Base-by-base conservation (phyloP, 64 coral and sea anemone species). In the Montipora efflorescens region DNA sequence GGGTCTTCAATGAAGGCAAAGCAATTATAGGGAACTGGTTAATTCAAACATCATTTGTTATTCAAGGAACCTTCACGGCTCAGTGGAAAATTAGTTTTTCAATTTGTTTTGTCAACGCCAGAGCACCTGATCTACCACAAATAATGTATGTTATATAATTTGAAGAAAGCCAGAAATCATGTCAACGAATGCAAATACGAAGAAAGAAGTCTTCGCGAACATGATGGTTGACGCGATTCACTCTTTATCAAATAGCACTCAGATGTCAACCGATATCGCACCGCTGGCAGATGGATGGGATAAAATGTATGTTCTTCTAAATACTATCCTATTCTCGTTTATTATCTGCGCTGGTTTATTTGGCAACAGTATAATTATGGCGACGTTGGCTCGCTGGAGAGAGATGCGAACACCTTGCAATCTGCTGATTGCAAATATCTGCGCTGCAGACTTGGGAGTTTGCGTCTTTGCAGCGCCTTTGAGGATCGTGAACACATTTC, bases 351-450 rank as follows among this genome's bases (percentile, higher is more conserved):
- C 59, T 20, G 95, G 95, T 44, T 62, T 94, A 8, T 20, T 84
- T 5, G 95, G 95, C 5, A 94, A 87, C 78, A 68, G 58, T 49
- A 55, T 97, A 1, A 89, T 97, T 4, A 94, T 97, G 5, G 92
- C 89, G 19, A 97, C 95, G 4, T 13, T 96, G 36, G 45, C 90
- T 13, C 91, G 95, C 12, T 93, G 95, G 90, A 47, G 77, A 45
- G 89, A 90, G 36, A 86, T 96, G 77, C 87, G 84, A 1, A 96
- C 91, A 28, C 78, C 95, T 1, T 96, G 95, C 36, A 96, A 96
- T 71, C 93, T 90, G 11, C 80, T 96, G 28, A 85, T 96, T 47
- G 93, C 93, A 80, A 96, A 91, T 75, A 93, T 96, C 22, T 91
- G 91, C 48, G 67, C 90, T 10, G 95, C 95, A 1, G 95, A 96